Evolutionary conservation across 2,113 vertebrate genomes (phyloP).

Genomic region (Pseudorhombus dupliciocellatus): DNA sequence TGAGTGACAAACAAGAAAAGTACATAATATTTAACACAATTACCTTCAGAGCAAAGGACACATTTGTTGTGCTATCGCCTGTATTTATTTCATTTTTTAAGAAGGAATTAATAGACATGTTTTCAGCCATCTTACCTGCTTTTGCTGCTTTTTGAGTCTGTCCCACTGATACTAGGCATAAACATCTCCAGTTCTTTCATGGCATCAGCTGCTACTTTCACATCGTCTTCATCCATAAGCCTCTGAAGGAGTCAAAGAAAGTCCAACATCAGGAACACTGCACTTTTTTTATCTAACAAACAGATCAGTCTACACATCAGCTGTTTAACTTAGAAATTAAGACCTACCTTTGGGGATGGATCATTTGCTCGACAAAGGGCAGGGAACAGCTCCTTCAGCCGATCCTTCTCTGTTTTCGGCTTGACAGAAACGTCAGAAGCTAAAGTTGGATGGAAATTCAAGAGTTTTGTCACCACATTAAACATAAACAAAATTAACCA

Average conservation of each 20-base stretch:
- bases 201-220: slow-evolving; percentile 93
- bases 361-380: slow-evolving; percentile 92
- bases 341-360: slow-evolving; percentile 85
- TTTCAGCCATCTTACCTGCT: slow-evolving; percentile 76
- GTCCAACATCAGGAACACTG: not conserved
- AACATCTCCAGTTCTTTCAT: slow-evolving; percentile 96
- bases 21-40: not conserved
- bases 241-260: slow-evolving; percentile 75
- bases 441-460: slow-evolving; percentile 1
- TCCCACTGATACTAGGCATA: slow-evolving; percentile 86
- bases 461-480: accelerated
- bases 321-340: too few species aligned
- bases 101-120: not conserved
- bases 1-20: not conserved
- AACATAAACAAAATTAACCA: too few species aligned
- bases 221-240: slow-evolving; percentile 94
- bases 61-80: not conserved
- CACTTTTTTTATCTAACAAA: not conserved
- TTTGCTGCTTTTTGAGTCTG: slow-evolving; percentile 78
- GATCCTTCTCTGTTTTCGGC: slow-evolving; percentile 89
- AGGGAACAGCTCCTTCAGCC: slow-evolving; percentile 91
- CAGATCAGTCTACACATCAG: too few species aligned
- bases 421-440: slow-evolving; percentile 75
- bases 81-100: not conserved
- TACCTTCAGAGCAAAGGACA: not conserved